Conservation (phyloP, 2,113 vertebrate species). For the Strix aluco region DNA sequence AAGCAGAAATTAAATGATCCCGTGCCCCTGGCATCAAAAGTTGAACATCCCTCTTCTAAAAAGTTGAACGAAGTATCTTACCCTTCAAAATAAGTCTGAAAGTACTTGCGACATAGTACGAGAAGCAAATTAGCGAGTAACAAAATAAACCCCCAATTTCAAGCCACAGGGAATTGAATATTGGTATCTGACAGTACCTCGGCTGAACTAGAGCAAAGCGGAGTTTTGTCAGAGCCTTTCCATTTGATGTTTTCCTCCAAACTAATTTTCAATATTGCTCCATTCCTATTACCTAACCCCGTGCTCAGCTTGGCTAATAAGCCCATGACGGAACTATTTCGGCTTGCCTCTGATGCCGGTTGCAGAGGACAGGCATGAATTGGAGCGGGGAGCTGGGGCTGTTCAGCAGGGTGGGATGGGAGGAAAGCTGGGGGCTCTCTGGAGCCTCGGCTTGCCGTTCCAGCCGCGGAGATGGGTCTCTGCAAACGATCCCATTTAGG, state of each 20-base stretch:
- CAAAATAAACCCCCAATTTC: background rate
- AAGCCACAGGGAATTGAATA: background rate
- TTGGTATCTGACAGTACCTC: background rate
- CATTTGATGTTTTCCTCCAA: background rate
- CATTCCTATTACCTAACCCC: background rate
- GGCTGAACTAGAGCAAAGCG: background rate
- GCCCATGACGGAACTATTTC: background rate
- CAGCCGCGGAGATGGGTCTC: background rate
- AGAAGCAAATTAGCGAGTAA: background rate
- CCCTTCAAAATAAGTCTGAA: background rate
- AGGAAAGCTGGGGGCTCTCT: background rate
- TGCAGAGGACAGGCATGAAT: background rate
- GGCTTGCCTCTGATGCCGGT: background rate
- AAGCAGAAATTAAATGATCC: background rate
- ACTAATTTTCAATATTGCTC: background rate
- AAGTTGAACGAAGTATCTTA: background rate
- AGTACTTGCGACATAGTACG: background rate
- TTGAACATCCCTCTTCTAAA: background rate
- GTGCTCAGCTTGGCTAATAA: background rate
- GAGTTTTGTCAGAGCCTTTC: constrained; percentile 21
- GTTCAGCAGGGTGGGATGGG: background rate
- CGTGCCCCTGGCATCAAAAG: background rate
- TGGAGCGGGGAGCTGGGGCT: background rate
- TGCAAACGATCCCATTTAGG: background rate
- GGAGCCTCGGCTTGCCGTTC: background rate